Evolutionary conservation across 2,113 vertebrate genomes (phyloP).

Genomic region (Gymnogyps californianus): DNA sequence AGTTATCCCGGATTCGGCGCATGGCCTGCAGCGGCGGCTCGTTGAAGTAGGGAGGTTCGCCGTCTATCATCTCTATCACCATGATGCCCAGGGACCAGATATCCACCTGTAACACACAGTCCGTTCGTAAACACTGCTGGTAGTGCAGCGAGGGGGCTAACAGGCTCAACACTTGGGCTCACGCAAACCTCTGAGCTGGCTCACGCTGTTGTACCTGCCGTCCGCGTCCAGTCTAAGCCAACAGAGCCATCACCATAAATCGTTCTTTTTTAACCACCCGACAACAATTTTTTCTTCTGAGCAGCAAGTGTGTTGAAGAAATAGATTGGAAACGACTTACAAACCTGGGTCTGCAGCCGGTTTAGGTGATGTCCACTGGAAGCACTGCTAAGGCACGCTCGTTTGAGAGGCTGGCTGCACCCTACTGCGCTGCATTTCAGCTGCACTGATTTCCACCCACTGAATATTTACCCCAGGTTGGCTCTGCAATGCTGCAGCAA

Average conservation of each 20-base stretch:
- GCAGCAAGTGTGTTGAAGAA: neutral
- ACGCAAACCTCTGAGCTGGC: fast-evolving
- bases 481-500: neutral
- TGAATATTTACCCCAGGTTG: fast-evolving
- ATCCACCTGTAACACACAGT: conserved; percentile 78
- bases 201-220: neutral
- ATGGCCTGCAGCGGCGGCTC: conserved; percentile 98
- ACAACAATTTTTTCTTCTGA: neutral
- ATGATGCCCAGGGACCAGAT: conserved; percentile 99
- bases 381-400: neutral
- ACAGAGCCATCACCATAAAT: too few relatives aligned
- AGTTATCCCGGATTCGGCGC: conserved; percentile 97
- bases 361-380: neutral
- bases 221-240: neutral
- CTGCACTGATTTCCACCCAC: neutral
- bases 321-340: neutral
- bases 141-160: fast-evolving
- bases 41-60: conserved; percentile 97
- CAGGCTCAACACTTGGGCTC: fast-evolving
- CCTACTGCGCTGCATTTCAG: neutral
- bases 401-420: neutral
- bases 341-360: neutral
- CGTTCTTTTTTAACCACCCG: neutral
- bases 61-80: conserved; percentile 99
- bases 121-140: neutral